Conservation (phyloP, 2,113 vertebrate genomes). For the Paradisaea rubra region DNA sequence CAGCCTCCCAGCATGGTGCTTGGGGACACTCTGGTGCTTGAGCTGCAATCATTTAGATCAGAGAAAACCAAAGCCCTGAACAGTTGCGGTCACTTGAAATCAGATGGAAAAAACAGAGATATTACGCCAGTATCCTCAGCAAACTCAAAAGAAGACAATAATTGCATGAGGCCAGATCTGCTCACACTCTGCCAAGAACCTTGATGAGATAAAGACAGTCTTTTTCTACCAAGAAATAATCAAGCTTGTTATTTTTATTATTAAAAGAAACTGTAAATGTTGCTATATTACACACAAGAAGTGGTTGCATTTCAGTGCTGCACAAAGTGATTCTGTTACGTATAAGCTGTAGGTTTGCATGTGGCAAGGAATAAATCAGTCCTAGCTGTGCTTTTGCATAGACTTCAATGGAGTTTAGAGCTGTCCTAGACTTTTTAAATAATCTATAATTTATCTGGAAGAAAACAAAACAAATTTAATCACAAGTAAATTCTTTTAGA, state of each 20-base stretch:
- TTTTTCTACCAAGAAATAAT: conserved; percentile 39
- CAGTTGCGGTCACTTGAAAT: conserved; percentile 59
- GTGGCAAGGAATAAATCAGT: neutral
- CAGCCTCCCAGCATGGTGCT: conserved; percentile 62
- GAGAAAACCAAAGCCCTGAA: conserved; percentile 54
- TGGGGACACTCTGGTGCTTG: conserved; percentile 60
- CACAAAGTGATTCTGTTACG: neutral
- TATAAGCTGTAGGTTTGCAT: neutral
- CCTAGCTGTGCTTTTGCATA: neutral
- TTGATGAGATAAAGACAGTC: conserved; percentile 39
- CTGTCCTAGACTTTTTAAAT: neutral
- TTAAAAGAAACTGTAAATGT: neutral
- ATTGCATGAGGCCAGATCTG: conserved; percentile 23
- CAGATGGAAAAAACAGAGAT: conserved; percentile 41
- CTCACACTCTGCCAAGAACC: conserved; percentile 16
- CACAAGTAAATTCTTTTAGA: neutral
- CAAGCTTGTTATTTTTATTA: neutral
- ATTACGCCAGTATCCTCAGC: conserved; percentile 14
- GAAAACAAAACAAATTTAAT: conserved; percentile 21
- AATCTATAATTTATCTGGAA: neutral
- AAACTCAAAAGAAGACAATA: conserved; percentile 29
- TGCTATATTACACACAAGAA: neutral
- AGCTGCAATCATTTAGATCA: conserved; percentile 60
- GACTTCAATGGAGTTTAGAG: neutral
- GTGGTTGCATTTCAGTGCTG: neutral